These are phyloP conservation scores for Synaphobranchus kaupii DNA, from an alignment of 2,797 vertebrate genomes.

Conservation along the genomic window DNA sequence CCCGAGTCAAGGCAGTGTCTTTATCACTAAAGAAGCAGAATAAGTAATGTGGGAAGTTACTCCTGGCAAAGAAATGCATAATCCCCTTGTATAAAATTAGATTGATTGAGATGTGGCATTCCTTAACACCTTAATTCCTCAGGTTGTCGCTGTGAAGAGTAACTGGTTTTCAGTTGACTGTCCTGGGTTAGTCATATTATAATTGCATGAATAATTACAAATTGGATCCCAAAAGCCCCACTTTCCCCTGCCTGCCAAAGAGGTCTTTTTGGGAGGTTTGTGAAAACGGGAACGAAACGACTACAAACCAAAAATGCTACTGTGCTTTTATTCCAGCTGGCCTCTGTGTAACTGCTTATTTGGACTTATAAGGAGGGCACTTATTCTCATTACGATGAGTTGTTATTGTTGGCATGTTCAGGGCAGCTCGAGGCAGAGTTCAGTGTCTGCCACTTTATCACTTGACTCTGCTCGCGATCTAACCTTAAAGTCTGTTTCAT, in stretches of 20 bases:
- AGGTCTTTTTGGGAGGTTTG: not conserved
- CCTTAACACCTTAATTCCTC: not conserved
- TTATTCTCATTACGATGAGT: constrained; percentile 51
- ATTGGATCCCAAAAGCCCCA: not conserved
- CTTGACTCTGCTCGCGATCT: not conserved
- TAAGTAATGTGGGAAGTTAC: not conserved
- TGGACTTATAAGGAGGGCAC: constrained; percentile 50
- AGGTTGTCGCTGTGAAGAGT: not conserved
- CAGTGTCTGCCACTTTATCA: constrained; percentile 26
- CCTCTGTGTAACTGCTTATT: constrained; percentile 55
- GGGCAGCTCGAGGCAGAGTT: constrained; percentile 5
- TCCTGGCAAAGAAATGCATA: not conserved
- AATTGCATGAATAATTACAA: not conserved
- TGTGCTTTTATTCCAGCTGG: not conserved
- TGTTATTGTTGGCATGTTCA: constrained; percentile 36
- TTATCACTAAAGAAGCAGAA: not conserved
- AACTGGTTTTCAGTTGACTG: not conserved
- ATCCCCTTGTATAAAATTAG: not conserved
- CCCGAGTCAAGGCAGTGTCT: constrained; percentile 8
- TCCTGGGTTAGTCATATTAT: not conserved
- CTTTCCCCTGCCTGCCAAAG: not conserved
- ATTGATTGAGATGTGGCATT: not conserved
- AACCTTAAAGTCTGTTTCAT: constrained; percentile 20
- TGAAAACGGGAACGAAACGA: not conserved
- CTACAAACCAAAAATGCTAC: not conserved